These are phyloP conservation scores for Sebastes vulpes DNA, from an alignment of 2,797 vertebrate species.

Conservation along the genomic window DNA sequence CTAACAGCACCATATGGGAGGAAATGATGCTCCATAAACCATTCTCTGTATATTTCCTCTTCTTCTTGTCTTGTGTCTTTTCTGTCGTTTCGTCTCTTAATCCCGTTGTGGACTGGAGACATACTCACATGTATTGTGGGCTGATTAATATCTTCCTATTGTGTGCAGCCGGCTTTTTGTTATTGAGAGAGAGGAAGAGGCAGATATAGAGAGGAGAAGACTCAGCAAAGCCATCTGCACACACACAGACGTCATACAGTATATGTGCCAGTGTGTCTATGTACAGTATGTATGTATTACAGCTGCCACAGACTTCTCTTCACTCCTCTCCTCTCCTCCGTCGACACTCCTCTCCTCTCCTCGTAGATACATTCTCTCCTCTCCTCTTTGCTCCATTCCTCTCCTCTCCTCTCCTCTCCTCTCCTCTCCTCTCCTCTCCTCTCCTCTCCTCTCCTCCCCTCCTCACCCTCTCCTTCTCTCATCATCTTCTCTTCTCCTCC, in stretches of 20 bases:
- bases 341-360: background rate
- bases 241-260: background rate
- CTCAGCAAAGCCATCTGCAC: conserved; percentile 13
- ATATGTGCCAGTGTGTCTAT: background rate
- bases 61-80: background rate
- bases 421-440: background rate
- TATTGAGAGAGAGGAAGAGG: conserved; percentile 22
- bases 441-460: background rate
- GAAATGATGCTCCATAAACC: conserved; percentile 36
- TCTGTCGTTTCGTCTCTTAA: conserved; percentile 28
- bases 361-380: background rate
- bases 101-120: conserved; percentile 29
- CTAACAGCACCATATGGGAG: conserved; percentile 50
- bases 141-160: conserved; percentile 63
- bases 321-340: background rate
- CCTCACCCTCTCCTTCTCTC: background rate
- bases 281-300: conserved; percentile 22
- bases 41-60: background rate
- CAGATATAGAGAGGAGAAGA: conserved; percentile 13
- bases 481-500: background rate
- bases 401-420: background rate
- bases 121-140: conserved; percentile 39
- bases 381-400: background rate
- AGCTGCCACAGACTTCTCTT: conserved; percentile 39
- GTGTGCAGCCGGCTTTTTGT: conserved; percentile 42